Evolutionary conservation across 1,140 invertebrate species (phyloP), one percentile per base, ranked within the genome.

Genomic region (Bilobella aurantiaca): DNA sequence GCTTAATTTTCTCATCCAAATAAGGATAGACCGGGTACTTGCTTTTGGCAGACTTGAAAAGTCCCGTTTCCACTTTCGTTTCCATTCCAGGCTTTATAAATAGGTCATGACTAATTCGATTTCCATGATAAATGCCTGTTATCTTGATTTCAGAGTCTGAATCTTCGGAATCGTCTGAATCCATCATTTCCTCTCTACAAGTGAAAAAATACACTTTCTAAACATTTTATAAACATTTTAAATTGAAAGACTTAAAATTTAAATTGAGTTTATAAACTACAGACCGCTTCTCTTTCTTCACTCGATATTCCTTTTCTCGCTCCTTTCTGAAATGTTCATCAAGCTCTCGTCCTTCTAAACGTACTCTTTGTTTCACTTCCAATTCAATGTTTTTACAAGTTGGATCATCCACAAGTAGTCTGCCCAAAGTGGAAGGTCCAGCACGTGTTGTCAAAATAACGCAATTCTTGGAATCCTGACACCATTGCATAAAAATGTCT

Each of bases 21-120:
- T 87, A 93, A 1, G 95, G 96, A 79, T 93, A 98, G 90, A 98
- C 97, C 0, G 94, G 93, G 79, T 95, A 90, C 70, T 69, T 93
- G 88, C 64, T 93, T 90, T 80, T 93, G 93, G 73, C 85, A 91
- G 67, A 90, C 87, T 96, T 96, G 76, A 96, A 96, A 77, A 93
- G 93, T 3, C 73, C 73, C 3, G 66, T 63, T 37, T 70, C 85
- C 64, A 82, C 78, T 71, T 77, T 72, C 47, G 76, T 73, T 75
- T 86, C 83, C 56, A 84, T 83, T 76, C 91, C 90, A 62, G 85
- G 83, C 69, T 91, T 87, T 14, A 92, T 88, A 56, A 96, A 85
- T 65, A 97, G 87, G 79, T 97, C 94, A 77, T 96, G 92, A 60
- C 75, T 76, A 8, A 74, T 71, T n/a, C 66, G 56, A 49, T 86